Percentiles rank a stretch among this genome's conserved stretches.
phyloP scores from a whole-genome alignment of 2,888 invertebrate genomes.

The Chelonus formosanus region DNA sequence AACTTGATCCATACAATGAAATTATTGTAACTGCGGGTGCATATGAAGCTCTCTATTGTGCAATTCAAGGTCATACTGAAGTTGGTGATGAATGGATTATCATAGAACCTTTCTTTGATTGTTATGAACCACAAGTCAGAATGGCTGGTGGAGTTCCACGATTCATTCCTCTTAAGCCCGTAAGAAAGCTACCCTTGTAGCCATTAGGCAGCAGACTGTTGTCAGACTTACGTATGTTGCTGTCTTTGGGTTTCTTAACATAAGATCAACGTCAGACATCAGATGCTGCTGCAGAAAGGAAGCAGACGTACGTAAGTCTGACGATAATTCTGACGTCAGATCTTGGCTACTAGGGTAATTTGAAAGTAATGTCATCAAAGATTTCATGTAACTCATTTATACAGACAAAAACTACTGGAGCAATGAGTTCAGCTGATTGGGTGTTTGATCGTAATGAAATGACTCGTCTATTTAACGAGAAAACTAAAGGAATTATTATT shows the following conservation, averaged over 20 bases:
- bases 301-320: no score
- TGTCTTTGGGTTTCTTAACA: no score
- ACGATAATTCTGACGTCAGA: no score
- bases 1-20: constrained; percentile 87
- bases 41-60: constrained; percentile 90
- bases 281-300: no score
- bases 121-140: constrained; percentile 94
- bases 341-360: no score
- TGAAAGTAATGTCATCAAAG: not conserved
- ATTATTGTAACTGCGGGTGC: constrained; percentile 92
- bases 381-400: constrained; percentile 20
- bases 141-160: constrained; percentile 87
- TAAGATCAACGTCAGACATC: no score
- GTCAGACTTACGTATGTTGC: no score
- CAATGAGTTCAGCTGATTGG: constrained; percentile 84
- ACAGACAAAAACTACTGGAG: constrained; percentile 67
- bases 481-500: constrained; percentile 94
- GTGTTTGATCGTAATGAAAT: constrained; percentile 84
- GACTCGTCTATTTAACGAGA: constrained; percentile 79
- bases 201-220: no score
- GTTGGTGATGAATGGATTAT: constrained; percentile 92
- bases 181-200: constrained; percentile 62
- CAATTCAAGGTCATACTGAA: constrained; percentile 87
- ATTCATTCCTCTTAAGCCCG: constrained; percentile 87
- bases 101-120: constrained; percentile 98